Percentiles rank a stretch among this genome's conserved stretches.
These are phyloP conservation scores for Heloderma charlesbogerti DNA, from an alignment of 2,113 vertebrate genomes.

Conservation along the genomic window DNA sequence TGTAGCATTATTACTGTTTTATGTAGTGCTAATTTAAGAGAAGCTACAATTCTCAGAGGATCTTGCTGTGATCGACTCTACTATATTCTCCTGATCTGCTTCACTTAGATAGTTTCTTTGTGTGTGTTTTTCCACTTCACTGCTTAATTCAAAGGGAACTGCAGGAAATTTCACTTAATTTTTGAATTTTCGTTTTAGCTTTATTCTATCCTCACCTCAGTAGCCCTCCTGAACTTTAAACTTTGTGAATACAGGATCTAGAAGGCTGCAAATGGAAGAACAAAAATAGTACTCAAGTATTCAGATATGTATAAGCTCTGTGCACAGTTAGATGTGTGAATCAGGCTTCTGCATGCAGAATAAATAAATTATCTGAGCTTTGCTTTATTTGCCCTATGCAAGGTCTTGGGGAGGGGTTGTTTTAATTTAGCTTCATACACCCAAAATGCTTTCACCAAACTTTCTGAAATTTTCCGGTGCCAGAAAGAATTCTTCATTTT, in stretches of 20 bases:
- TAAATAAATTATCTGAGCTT: not conserved
- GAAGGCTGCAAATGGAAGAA: not conserved
- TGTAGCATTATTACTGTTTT: conserved; percentile 8
- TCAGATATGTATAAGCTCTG: not conserved
- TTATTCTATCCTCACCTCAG: not conserved
- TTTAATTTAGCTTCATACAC: too few species aligned
- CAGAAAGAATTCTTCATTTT: too few species aligned
- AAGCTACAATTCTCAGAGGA: conserved; percentile 16
- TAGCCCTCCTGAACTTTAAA: conserved; percentile 1
- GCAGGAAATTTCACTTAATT: not conserved
- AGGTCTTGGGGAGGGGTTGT: too few species aligned
- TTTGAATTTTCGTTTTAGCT: not conserved
- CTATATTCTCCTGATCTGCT: not conserved
- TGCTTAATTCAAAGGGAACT: not conserved
- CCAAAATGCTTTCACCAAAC: too few species aligned
- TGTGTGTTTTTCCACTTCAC: not conserved
- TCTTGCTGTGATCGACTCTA: not conserved
- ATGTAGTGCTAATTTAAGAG: conserved; percentile 23
- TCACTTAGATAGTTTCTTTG: not conserved
- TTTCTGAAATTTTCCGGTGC: too few species aligned
- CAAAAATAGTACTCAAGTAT: not conserved
- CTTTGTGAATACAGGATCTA: not conserved
- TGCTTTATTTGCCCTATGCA: not conserved
- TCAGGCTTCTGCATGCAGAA: not conserved
- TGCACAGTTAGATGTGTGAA: not conserved